Evolutionary conservation across 2,113 vertebrate genomes (phyloP), one percentile per base, ranked within the genome.

Genomic region (Cottus gobio): DNA sequence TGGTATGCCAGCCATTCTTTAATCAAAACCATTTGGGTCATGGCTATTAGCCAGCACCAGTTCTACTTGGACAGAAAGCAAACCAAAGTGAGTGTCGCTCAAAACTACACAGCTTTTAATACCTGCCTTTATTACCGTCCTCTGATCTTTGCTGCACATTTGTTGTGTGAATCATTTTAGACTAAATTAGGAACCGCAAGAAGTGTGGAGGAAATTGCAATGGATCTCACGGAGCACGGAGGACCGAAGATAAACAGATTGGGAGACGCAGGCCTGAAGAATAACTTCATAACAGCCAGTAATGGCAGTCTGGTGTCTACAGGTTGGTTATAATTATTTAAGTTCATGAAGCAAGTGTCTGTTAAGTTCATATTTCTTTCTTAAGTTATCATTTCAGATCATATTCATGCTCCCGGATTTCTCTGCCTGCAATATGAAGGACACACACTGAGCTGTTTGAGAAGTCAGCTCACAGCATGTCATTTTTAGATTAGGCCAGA

Each of bases 31-130:
- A 99, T 99, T 91, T 99, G 98, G 98, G 96, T 97, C 78, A 99
- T 99, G 98, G 98, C 98, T 62, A 99, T 99, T 83, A 99, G 98
- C 92, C 98, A 99, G 85, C 98, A 99, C 69, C 98, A 99, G 91
- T 99, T 99, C 87, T 99, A 99, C 95, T 90, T 99, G 95, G 98
- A 99, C 93, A 96, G 98, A 87, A 99, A 99, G 84, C 98, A 99
- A 93, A 98, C 97, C 94, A 99, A 98, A 95, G 98, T 99, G 91
- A 96, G 97, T 68, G 24, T 66, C n/a, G 12, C 0, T 54, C 37
- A 18, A 31, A 13, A 18, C 12, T 22, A 1, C 3, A 15, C 80
- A 28, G 5, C 11, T 42, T 65, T 37, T 12, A 26, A 26, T 24
- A 22, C n/a, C 50, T 36, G 7, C 15, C 48, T 58, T 39, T 24